Conservation (phyloP, 35 echinoderm and acorn worm genomes). For the Patiria miniata region DNA sequence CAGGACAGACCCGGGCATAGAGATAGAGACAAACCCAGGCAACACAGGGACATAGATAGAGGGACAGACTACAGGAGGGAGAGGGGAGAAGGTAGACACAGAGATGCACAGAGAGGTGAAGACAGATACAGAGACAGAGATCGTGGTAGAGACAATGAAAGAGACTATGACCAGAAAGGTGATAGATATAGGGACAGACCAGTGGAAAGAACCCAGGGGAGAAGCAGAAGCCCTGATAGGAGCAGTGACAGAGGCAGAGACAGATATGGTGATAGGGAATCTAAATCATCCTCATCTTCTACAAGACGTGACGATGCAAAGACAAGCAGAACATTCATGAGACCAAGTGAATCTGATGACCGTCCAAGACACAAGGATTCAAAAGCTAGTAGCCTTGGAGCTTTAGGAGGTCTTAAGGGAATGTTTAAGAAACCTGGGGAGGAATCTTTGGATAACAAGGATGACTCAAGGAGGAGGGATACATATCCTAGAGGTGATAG, state of each 20-base stretch:
- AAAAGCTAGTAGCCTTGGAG: background rate
- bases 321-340: slow-evolving; percentile 26
- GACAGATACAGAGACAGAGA: slow-evolving; percentile 47
- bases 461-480: background rate
- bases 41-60: slow-evolving; percentile 46
- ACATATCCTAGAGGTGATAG: background rate
- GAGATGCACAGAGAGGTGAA: slow-evolving; percentile 21
- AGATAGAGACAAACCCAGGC: slow-evolving; percentile 41
- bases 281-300: background rate
- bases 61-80: slow-evolving; percentile 35
- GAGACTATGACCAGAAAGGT: slow-evolving; percentile 20
- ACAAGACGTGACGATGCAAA: background rate
- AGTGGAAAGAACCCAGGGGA: background rate
- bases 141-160: slow-evolving; percentile 15
- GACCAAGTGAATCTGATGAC: background rate
- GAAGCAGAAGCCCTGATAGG: slow-evolving; percentile 1
- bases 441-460: background rate
- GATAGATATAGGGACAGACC: slow-evolving; percentile 27
- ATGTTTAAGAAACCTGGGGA: slow-evolving; percentile 79
- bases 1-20: slow-evolving; percentile 34
- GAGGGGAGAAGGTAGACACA: slow-evolving; percentile 42
- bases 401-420: background rate
- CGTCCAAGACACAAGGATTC: background rate
- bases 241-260: slow-evolving; percentile 22
- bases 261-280: background rate